Evolutionary conservation across 2,797 vertebrate species (phyloP).

Genomic region (Avahi laniger): DNA sequence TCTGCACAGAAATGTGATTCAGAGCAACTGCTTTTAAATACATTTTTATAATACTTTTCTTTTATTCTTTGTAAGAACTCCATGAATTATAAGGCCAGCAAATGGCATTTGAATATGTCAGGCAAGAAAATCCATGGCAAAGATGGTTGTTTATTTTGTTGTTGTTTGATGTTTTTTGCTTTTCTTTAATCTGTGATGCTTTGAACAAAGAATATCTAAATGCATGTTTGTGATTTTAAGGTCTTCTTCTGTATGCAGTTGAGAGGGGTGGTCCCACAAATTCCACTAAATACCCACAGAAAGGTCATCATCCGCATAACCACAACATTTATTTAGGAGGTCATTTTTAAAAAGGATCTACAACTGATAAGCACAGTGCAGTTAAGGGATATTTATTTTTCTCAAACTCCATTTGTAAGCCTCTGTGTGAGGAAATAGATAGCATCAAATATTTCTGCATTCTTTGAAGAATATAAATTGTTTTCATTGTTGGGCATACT

Average conservation of each 20-base stretch:
- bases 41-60: rapidly evolving
- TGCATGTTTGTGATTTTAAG: background rate
- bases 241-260: rapidly evolving
- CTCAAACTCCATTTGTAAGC: background rate
- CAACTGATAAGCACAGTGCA: rapidly evolving
- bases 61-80: background rate
- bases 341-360: background rate
- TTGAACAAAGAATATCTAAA: background rate
- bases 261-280: background rate
- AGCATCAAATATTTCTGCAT: background rate
- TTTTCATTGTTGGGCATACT: rapidly evolving
- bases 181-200: background rate
- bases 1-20: background rate
- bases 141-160: rapidly evolving
- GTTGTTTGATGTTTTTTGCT: background rate
- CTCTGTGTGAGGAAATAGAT: background rate
- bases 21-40: no score
- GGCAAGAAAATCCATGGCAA: background rate
- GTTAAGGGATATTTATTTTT: background rate
- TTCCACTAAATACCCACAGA: rapidly evolving
- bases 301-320: background rate
- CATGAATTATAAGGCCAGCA: background rate
- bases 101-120: rapidly evolving
- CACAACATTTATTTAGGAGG: no score
- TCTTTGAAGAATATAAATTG: background rate